Conservation (phyloP, 23 tunicate genomes). For the Pegea sp. region DNA sequence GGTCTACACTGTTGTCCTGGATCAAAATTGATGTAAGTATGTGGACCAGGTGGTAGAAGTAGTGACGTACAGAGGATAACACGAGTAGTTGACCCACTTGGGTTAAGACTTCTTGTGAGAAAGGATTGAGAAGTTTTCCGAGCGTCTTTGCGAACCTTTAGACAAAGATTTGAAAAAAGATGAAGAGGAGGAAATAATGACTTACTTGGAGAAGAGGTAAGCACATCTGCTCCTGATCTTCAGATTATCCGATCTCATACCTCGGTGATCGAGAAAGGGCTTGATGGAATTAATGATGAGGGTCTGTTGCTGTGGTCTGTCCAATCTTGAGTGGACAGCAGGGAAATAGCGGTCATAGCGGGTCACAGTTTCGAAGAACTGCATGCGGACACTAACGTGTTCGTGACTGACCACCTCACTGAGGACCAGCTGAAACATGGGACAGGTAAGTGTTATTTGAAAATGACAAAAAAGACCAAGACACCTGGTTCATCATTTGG, state of each 20-base stretch:
- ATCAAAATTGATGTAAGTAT: not conserved
- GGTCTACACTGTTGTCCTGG: constrained; percentile 8
- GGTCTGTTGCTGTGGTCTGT: constrained; percentile 11
- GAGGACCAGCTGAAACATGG: constrained; percentile 31
- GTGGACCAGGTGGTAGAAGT: no score
- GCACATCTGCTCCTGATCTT: constrained; percentile 73
- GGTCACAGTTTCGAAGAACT: constrained; percentile 80
- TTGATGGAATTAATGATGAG: constrained; percentile 28
- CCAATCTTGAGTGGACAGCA: constrained; percentile 8
- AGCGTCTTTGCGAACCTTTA: constrained; percentile 57
- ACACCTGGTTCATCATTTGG: constrained; percentile 65
- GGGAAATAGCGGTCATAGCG: constrained; percentile 70
- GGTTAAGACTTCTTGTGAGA: constrained; percentile 33
- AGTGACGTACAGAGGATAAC: constrained; percentile 25
- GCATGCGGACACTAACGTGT: constrained; percentile 61
- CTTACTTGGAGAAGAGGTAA: constrained; percentile 66
- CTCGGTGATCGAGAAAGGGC: constrained; percentile 68
- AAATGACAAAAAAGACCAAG: not conserved
- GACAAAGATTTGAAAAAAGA: constrained; percentile 1
- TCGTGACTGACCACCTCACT: constrained; percentile 72
- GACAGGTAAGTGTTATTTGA: not conserved
- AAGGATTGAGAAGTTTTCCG: constrained; percentile 48
- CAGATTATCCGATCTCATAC: constrained; percentile 28
- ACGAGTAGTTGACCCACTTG: constrained; percentile 26
- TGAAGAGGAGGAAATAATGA: not conserved